Base-by-base conservation (phyloP, 2,888 invertebrate species). In the Nemapogon koenigi region DNA sequence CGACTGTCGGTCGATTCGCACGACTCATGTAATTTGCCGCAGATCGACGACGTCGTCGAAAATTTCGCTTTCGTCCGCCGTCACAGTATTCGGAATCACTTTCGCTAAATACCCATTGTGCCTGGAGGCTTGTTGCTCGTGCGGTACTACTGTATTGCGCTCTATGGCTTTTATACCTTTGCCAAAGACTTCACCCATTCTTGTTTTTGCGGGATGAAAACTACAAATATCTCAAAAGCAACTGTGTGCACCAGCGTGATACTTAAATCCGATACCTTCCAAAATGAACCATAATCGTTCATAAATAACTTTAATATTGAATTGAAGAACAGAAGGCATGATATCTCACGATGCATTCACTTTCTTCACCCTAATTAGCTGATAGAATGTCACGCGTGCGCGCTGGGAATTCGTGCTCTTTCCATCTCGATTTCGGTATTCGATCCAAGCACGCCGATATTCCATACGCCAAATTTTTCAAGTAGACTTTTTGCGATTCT, bases 341-440 rank as follows among this genome's bases (percentile, higher is more conserved):
- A n/a, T n/a, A 13, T 8, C 6, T 15, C 35, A 26, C 22, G 27
- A 35, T 25, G 35, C 16, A 16, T 35, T 35, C 35, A 44, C 54
- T 55, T 52, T 53, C 54, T 54, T 55, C 48, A 49, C 36, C 45
- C 41, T 53, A 53, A 55, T 55, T 52, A 56, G 50, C 50, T 46
- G 49, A 50, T 48, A 49, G 51, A 50, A 50, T 49, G 53, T 52
- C 51, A 49, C 51, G 49, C 47, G 49, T 49, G 53, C 38, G 27
- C 37, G 38, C 22, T 36, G 36, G 25, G 31, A 26, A 36, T 36
- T 19, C 30, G 30, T 25, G 30, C 33, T 16, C 32, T 13, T 30
- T 25, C 16, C 16, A 15, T 19, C 29, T 37, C 19, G 19, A 19
- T 29, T 29, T 36, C 26, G 25, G 27, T 28, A n/a, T n/a, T n/a